Percentiles rank a stretch among this genome's conserved stretches.
phyloP scores from a whole-genome alignment of 2,888 invertebrate genomes.

The Mantis religiosa region DNA sequence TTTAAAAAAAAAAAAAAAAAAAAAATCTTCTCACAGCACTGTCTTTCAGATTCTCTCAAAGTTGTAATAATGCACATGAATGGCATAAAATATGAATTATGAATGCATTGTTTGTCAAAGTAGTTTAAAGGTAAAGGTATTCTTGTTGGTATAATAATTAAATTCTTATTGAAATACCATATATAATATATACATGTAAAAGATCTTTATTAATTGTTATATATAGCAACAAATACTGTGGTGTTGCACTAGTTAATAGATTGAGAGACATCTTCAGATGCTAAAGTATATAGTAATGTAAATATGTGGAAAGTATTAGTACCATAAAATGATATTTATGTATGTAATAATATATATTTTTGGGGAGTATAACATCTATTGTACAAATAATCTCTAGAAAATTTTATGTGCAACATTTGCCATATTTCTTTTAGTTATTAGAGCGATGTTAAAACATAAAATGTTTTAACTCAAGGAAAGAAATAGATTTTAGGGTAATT shows the following conservation, averaged over 20 bases:
- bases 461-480: background rate
- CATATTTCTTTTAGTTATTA: background rate
- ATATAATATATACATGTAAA: background rate
- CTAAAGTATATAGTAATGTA: background rate
- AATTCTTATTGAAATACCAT: constrained; percentile 7
- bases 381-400: constrained; percentile 15
- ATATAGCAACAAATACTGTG: background rate
- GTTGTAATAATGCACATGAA: background rate
- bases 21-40: background rate
- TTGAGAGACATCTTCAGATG: background rate
- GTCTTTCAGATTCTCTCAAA: background rate
- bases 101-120: background rate
- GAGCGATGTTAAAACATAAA: background rate
- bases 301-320: background rate
- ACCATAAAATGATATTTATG: constrained; percentile 25
- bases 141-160: constrained; percentile 15
- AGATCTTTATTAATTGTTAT: constrained; percentile 1
- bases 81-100: background rate
- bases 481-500: background rate
- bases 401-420: constrained; percentile 6
- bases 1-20: background rate
- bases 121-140: background rate
- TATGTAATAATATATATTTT: constrained; percentile 31
- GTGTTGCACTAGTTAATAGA: constrained; percentile 4
- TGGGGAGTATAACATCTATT: constrained; percentile 28